Conservation (phyloP, 2,888 invertebrate species). For the Pollenia labialis region DNA sequence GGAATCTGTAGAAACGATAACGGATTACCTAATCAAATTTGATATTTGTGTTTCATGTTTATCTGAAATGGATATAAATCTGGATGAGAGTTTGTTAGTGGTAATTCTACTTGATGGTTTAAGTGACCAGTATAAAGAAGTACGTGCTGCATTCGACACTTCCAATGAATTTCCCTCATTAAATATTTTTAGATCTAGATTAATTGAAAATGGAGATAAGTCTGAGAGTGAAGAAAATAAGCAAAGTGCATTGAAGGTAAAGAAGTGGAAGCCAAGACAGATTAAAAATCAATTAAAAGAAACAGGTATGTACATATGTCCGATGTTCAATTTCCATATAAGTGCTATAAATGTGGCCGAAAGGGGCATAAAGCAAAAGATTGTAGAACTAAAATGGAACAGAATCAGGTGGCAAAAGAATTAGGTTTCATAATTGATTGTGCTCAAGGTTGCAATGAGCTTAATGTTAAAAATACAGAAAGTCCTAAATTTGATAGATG, state of each 20-base stretch:
- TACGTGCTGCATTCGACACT: slow-evolving; percentile 37
- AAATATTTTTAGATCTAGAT: slow-evolving; percentile 7
- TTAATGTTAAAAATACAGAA: neutral
- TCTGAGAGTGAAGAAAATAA: neutral
- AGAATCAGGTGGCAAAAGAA: slow-evolving; percentile 28
- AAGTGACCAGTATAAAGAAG: slow-evolving; percentile 25
- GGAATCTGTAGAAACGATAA: neutral
- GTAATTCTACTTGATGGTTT: slow-evolving; percentile 39
- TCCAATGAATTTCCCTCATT: slow-evolving; percentile 39
- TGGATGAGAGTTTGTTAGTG: slow-evolving; percentile 45
- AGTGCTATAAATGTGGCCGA: too few species aligned
- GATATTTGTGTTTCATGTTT: slow-evolving; percentile 42
- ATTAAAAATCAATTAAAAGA: neutral
- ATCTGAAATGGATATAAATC: slow-evolving; percentile 27
- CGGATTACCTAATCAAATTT: slow-evolving; percentile 30
- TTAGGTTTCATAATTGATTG: neutral
- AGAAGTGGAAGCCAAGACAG: slow-evolving; percentile 2
- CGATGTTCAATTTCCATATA: neutral
- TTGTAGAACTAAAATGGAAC: neutral
- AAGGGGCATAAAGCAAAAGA: slow-evolving; percentile 32
- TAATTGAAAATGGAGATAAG: slow-evolving; percentile 34
- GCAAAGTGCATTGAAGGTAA: slow-evolving; percentile 32
- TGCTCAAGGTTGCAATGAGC: slow-evolving; percentile 5
- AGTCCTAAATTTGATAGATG: slow-evolving; percentile 8
- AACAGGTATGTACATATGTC: slow-evolving; percentile 23